Evolutionary conservation across 2,888 invertebrate genomes (phyloP).

Genomic region (Morpho deidamia): DNA sequence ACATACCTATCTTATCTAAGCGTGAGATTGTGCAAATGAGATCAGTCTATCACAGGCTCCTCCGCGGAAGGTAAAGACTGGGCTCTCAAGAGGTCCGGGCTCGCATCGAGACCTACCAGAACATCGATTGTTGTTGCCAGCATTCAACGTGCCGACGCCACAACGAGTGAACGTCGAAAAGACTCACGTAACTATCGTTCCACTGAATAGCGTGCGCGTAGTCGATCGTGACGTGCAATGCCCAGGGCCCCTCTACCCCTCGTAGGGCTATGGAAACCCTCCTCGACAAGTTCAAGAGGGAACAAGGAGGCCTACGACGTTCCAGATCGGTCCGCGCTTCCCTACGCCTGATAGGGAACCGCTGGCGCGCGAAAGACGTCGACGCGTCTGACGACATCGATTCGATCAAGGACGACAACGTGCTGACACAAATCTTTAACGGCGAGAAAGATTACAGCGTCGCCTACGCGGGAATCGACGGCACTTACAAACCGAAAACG

Average conservation of each 20-base stretch:
- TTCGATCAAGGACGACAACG: constrained; percentile 52
- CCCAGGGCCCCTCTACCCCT: constrained; percentile 61
- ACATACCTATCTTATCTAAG: constrained; percentile 61
- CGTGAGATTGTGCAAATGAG: constrained; percentile 68
- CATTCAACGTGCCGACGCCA: constrained; percentile 64
- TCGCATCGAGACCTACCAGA: constrained; percentile 48
- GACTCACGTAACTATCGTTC: constrained; percentile 69
- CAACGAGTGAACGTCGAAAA: constrained; percentile 69
- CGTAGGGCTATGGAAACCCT: constrained; percentile 74
- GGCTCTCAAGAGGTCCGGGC: constrained; percentile 50
- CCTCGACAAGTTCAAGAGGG: constrained; percentile 72
- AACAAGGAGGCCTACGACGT: constrained; percentile 76
- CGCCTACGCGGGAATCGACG: constrained; percentile 65
- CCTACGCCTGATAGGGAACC: constrained; percentile 81
- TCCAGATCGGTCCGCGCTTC: constrained; percentile 85
- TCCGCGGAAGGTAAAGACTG: constrained; percentile 38
- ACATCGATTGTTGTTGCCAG: constrained; percentile 53
- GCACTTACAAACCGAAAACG: constrained; percentile 67
- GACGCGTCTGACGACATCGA: constrained; percentile 50
- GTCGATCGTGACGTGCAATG: constrained; percentile 71
- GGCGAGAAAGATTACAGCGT: constrained; percentile 61
- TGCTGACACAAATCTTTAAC: constrained; percentile 59
- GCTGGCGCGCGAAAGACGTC: constrained; percentile 75
- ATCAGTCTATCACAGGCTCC: constrained; percentile 52
- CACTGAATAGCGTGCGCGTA: constrained; percentile 71